Evolutionary conservation across 2,113 vertebrate species (phyloP).

Genomic region (Python bivittatus): DNA sequence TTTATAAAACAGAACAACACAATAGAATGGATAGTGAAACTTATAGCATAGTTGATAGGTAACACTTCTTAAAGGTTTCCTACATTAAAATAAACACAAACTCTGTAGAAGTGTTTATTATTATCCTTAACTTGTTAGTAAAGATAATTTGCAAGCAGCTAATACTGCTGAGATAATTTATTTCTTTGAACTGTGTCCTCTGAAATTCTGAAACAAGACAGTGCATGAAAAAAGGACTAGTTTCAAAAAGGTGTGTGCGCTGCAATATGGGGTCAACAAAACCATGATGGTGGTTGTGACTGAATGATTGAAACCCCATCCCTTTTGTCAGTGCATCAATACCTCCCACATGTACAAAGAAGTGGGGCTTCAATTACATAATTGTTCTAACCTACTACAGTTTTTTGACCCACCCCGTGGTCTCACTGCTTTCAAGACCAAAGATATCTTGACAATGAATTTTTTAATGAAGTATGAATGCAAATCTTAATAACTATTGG

Average conservation of each 20-base stretch:
- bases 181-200: neutral
- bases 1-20: neutral
- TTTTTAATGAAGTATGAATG: neutral
- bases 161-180: neutral
- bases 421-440: neutral
- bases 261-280: neutral
- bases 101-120: neutral
- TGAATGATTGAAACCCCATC: neutral
- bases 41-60: neutral
- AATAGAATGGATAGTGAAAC: neutral
- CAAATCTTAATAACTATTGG: neutral
- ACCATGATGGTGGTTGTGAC: neutral
- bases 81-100: neutral
- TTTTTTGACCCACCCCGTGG: neutral
- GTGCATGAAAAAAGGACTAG: neutral
- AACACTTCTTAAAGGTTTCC: neutral
- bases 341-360: neutral
- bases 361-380: neutral
- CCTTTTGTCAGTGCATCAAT: neutral
- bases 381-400: neutral
- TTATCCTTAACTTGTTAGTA: neutral
- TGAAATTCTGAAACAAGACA: neutral
- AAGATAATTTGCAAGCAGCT: neutral
- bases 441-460: neutral
- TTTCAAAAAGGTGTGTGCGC: neutral